These are phyloP conservation scores for Tiphia femorata DNA, from an alignment of 2,888 invertebrate genomes.

Conservation along the genomic window DNA sequence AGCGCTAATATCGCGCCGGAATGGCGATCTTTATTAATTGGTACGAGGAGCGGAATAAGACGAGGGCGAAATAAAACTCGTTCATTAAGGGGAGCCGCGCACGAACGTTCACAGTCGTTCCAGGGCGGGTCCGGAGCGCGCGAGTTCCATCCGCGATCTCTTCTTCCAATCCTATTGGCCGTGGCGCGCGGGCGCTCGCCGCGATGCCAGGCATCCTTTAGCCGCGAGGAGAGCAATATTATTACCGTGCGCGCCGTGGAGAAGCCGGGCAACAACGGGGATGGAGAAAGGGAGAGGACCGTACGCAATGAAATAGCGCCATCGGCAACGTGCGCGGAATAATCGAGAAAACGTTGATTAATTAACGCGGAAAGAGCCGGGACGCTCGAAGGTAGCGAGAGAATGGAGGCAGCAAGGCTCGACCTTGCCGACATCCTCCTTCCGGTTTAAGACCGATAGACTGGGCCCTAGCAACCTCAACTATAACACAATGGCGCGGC, in stretches of 20 bases:
- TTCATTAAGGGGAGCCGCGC: constrained; percentile 33
- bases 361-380: constrained; percentile 38
- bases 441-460: constrained; percentile 11
- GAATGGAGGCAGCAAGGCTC: constrained; percentile 8
- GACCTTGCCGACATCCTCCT: constrained; percentile 35
- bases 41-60: not conserved
- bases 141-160: no score
- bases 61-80: constrained; percentile 8
- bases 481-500: constrained; percentile 12
- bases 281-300: not conserved
- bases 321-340: constrained; percentile 26
- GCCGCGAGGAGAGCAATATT: constrained; percentile 20
- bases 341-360: constrained; percentile 36
- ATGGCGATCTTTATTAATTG: constrained; percentile 18
- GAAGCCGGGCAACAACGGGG: no score
- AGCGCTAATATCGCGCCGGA: not conserved
- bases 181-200: no score
- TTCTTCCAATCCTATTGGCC: no score
- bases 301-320: constrained; percentile 21
- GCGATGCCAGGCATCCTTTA: constrained; percentile 5
- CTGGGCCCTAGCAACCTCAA: constrained; percentile 15
- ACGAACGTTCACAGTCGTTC: no score
- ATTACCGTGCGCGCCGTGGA: constrained; percentile 7
- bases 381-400: constrained; percentile 9
- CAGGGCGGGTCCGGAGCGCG: no score